A percentile compares a stretch with the other conserved stretches of the same genome.
Conservation (phyloP, 2,797 vertebrate genomes). For the Sebastes jordani region DNA sequence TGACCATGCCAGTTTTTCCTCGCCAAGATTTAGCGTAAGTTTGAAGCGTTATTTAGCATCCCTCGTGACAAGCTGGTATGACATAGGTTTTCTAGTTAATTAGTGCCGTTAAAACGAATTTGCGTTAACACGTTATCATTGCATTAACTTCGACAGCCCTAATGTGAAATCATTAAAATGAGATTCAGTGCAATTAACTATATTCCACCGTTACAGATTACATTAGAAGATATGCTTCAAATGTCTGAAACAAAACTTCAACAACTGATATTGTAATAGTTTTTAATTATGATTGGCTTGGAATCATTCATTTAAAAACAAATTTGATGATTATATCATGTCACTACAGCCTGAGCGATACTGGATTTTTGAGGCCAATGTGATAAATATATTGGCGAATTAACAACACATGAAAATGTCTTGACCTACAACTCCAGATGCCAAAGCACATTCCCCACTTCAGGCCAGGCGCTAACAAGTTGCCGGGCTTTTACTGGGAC, state of each 20-base stretch:
- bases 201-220: neutral
- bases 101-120: too few species aligned
- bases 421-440: neutral
- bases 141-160: too few species aligned
- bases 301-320: neutral
- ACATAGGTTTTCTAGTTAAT: too few species aligned
- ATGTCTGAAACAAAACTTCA: neutral
- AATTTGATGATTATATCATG: neutral
- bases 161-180: neutral
- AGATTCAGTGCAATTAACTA: neutral
- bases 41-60: too few species aligned
- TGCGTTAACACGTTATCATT: too few species aligned
- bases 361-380: neutral
- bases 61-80: too few species aligned
- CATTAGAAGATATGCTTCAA: neutral
- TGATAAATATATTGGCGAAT: rapidly evolving
- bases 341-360: neutral
- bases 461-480: neutral
- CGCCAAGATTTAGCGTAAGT: too few species aligned
- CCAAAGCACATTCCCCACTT: neutral
- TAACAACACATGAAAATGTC: neutral
- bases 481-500: neutral
- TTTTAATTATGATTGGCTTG: neutral
- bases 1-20: too few species aligned
- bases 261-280: neutral